These are phyloP conservation scores for Hypomecis atomaria DNA, from an alignment of 2,888 invertebrate species.

Conservation along the genomic window DNA sequence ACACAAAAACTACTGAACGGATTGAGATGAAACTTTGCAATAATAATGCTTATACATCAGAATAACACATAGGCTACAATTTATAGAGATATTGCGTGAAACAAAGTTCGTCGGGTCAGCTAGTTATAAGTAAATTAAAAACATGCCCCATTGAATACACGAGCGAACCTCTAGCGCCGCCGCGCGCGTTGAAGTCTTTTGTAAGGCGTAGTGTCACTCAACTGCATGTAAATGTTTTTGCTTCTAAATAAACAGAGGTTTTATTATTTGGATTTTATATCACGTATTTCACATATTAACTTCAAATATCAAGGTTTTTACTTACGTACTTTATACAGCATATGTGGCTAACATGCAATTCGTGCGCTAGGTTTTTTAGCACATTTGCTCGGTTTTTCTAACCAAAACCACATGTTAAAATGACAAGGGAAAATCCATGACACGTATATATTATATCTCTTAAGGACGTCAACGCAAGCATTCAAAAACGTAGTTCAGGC, in stretches of 20 bases:
- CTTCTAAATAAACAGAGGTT: slow-evolving; percentile 7
- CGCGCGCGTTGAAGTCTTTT: slow-evolving; percentile 74
- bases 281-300: background rate
- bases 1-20: too few relatives aligned
- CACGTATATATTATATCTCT: background rate
- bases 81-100: too few relatives aligned
- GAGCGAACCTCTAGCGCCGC: slow-evolving; percentile 35
- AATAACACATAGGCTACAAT: too few relatives aligned
- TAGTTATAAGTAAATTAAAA: slow-evolving; percentile 17
- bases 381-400: slow-evolving; percentile 1
- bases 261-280: slow-evolving; percentile 7
- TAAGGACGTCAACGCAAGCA: background rate
- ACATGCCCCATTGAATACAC: slow-evolving; percentile 23
- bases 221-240: slow-evolving; percentile 11
- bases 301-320: background rate
- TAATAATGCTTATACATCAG: too few relatives aligned
- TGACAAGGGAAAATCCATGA: slow-evolving; percentile 1
- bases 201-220: slow-evolving; percentile 46
- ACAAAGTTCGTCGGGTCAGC: too few relatives aligned
- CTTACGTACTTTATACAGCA: background rate
- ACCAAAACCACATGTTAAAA: slow-evolving; percentile 3
- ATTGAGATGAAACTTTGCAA: too few relatives aligned
- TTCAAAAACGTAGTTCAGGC: background rate
- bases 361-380: background rate
- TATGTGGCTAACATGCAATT: background rate